Conservation (phyloP, 1,140 invertebrate genomes). For the Dufourea novaeangliae region DNA sequence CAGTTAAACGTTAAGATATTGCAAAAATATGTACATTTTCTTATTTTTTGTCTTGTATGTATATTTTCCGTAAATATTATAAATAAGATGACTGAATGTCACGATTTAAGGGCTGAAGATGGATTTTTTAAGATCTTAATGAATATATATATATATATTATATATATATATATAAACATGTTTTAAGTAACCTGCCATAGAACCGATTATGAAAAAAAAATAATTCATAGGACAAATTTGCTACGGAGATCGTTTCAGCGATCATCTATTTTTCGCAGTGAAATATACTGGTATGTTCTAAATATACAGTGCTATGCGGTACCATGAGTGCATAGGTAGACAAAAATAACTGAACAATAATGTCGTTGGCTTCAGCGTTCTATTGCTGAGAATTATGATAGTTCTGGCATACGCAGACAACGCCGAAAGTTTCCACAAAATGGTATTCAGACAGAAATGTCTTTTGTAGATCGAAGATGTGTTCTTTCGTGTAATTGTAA, state of each 20-base stretch:
- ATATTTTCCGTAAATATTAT: slow-evolving; percentile 10
- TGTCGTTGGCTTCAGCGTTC: slow-evolving; percentile 3
- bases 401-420: not conserved
- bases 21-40: not conserved
- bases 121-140: not conserved
- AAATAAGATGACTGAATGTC: slow-evolving; percentile 15
- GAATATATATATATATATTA: not conserved
- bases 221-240: slow-evolving; percentile 6
- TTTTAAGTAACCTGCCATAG: slow-evolving; percentile 19
- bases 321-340: slow-evolving; percentile 32
- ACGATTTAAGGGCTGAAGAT: not conserved
- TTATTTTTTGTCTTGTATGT: not conserved
- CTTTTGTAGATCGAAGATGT: too few relatives aligned
- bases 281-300: slow-evolving; percentile 34
- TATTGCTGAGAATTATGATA: not conserved
- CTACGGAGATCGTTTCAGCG: slow-evolving; percentile 26
- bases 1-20: not conserved
- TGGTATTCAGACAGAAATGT: too few relatives aligned
- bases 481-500: too few relatives aligned
- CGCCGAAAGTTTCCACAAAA: too few relatives aligned
- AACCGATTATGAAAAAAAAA: not conserved
- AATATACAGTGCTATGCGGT: slow-evolving; percentile 45
- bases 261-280: slow-evolving; percentile 18
- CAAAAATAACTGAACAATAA: slow-evolving; percentile 28
- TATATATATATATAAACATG: not conserved